Evolutionary conservation across 2,113 vertebrate species (phyloP), one percentile per base, ranked within the genome.

Genomic region (Cebus imitator): DNA sequence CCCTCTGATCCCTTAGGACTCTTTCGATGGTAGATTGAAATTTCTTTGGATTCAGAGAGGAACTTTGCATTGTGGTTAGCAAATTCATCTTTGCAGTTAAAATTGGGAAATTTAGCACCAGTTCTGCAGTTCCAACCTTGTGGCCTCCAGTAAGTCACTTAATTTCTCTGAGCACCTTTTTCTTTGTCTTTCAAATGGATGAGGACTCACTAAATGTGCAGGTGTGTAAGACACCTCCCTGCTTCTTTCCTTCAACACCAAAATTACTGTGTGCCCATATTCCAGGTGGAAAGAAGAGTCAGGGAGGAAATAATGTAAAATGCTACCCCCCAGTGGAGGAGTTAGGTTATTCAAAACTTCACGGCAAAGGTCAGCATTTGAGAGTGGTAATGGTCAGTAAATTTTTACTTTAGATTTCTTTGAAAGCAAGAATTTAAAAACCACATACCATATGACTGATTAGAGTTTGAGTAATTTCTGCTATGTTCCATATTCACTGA

Each of bases 311-410:
- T 20, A 76, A 68, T 95, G 87, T 90, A 10, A 96, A 70, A n/a
- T 96, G 90, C 95, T 95, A 50, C 84, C 92, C 92, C 96, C 97
- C 8, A 37, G 94, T 90, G 98, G 97, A 50, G 1, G 40, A 82
- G 20, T 9, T 40, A 23, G 87, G 93, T 58, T 84, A 68, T 80
- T 90, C 90, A 96, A 80, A 84, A 30, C 50, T 68, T 93, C 82
- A 23, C 17, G 20, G 30, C 13, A 2, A 40, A 78, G 70, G 3
- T 66, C 9, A 35, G 32, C 40, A n/a, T 79, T 32, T 57, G 3
- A 25, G 6, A 8, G 70, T 2, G 11, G 25, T 12, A 12, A 18
- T 4, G 27, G 8, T 61, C 37, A 68, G 37, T 48, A 35, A 3
- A 40, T 55, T 55, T 80, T 93, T 18, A 83, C 43, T 76, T 93